Conservation (phyloP, 2,797 vertebrate species). For the Hydrolagus colliei region DNA sequence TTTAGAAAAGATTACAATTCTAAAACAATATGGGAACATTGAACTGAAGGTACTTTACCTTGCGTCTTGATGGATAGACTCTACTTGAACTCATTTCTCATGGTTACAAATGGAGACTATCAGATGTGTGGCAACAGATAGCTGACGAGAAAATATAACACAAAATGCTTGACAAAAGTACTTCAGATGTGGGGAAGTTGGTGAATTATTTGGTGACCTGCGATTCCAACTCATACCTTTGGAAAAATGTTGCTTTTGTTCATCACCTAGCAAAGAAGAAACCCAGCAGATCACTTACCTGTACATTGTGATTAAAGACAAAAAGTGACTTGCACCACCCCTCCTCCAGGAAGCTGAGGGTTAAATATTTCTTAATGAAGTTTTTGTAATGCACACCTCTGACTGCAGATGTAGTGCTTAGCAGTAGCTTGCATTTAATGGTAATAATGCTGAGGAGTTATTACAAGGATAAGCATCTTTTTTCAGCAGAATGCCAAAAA, state of each 20-base stretch:
- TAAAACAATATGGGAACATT: background rate
- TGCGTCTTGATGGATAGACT: background rate
- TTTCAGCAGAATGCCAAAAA: too few species aligned
- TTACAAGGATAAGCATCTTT: too few species aligned
- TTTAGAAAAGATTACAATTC: background rate
- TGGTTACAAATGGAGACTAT: background rate
- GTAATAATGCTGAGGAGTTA: too few species aligned
- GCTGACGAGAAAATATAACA: background rate
- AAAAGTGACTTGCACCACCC: background rate
- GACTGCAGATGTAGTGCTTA: too few species aligned
- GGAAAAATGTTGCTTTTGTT: background rate
- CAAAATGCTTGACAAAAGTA: background rate
- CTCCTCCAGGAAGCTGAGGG: background rate
- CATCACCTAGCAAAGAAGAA: slow-evolving; percentile 6
- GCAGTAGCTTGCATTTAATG: too few species aligned
- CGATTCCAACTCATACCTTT: background rate
- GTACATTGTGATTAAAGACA: background rate
- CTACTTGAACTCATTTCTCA: slow-evolving; percentile 14
- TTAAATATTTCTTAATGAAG: background rate
- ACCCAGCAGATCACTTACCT: background rate
- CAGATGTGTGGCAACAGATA: background rate
- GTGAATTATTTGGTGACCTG: background rate
- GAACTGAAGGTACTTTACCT: background rate
- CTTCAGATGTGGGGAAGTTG: background rate
- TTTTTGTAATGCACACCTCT: background rate